phyloP scores from a whole-genome alignment of 1,140 invertebrate genomes.

The Polyergus mexicanus region DNA sequence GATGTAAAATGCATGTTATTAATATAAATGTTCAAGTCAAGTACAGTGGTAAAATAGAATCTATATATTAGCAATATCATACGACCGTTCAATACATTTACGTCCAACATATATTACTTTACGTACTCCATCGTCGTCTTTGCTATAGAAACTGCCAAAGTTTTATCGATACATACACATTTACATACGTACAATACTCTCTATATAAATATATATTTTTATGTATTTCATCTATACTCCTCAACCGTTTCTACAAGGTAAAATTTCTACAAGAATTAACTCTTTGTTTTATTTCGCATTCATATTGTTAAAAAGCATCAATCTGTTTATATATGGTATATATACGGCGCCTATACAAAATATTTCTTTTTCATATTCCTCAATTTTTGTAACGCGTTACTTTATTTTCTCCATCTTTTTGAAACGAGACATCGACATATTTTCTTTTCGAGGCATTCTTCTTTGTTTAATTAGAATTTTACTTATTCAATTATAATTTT shows the following conservation, averaged over 20 bases:
- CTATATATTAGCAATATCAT: too few relatives aligned
- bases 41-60: too few relatives aligned
- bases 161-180: too few relatives aligned
- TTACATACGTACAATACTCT: too few relatives aligned
- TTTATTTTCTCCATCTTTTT: background rate
- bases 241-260: background rate
- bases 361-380: background rate
- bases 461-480: background rate
- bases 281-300: background rate
- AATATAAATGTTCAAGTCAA: too few relatives aligned
- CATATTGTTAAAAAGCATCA: background rate
- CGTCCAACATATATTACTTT: too few relatives aligned
- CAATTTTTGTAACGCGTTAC: background rate
- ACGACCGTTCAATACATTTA: too few relatives aligned
- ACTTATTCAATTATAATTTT: background rate
- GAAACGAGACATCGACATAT: background rate
- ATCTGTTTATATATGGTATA: background rate
- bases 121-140: too few relatives aligned
- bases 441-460: background rate
- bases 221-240: background rate
- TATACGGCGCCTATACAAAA: background rate
- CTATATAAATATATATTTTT: background rate
- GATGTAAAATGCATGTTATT: too few relatives aligned
- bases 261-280: background rate
- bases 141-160: too few relatives aligned